Base-by-base conservation (phyloP, 1,140 invertebrate species). In the Megathymus violae region DNA sequence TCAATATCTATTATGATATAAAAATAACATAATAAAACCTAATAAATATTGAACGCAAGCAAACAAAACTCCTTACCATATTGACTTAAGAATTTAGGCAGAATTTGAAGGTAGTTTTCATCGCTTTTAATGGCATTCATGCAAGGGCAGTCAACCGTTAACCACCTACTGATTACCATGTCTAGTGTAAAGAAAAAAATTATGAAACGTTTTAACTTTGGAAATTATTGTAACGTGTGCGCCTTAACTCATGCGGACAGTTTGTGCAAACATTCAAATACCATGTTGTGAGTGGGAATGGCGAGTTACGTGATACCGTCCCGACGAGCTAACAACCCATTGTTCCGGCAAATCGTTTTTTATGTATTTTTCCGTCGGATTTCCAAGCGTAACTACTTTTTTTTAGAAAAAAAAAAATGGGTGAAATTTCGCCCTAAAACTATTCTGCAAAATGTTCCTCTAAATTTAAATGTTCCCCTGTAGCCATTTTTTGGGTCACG, bases 251-350 rank as follows among this genome's bases (percentile, higher is more conserved):
- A 64, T 64, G 56, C 63, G 69, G 61, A 68, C 44, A 62, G 67
- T 71, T 64, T 63, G 58, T 41, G 62, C 74, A 81, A 81, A 81
- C 67, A 81, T 58, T 44, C 47, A 22, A 64, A 60, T 64, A 61
- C 64, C 38, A 25, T 70, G 61, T 69, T 67, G 67, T 63, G 61
- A 17, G 34, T 63, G 61, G 14, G 34, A 40, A 19, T 13, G 15
- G 15, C 17, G 34, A 19, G 31, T 44, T 34, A 50, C 44, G 58
- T 56, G 54, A 69, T 62, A 52, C 64, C 54, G 25, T 44, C 41
- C 38, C 63, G 38, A 31, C 63, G 38, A 31, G 38, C 70, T 59
- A 76, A 74, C 74, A 72, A 71, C 47, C 59, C 65, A 62, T 76
- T 74, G 64, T 60, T 11, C 15, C 11, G 11, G 1, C 0, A n/a